phyloP scores from a whole-genome alignment of 2,888 invertebrate species.

The Shargacucullia verbasci region DNA sequence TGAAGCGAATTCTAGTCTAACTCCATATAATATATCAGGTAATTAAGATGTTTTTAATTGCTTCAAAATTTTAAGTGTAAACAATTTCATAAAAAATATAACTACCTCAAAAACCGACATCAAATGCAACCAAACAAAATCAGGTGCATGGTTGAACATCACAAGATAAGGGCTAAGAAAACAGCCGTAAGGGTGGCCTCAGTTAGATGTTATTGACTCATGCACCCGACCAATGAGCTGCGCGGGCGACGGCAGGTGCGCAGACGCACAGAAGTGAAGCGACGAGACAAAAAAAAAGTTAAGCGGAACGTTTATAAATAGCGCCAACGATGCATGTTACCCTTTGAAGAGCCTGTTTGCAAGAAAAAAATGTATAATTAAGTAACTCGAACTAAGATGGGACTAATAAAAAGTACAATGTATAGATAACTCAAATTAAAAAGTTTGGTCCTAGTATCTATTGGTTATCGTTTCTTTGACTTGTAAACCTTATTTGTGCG shows the following conservation, averaged over 20 bases:
- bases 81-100: slow-evolving; percentile 1
- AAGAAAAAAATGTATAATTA: slow-evolving; percentile 58
- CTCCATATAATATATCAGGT: no score
- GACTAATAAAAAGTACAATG: slow-evolving; percentile 33
- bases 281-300: slow-evolving; percentile 64
- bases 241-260: slow-evolving; percentile 75
- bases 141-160: slow-evolving; percentile 40
- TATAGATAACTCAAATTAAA: slow-evolving; percentile 26
- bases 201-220: slow-evolving; percentile 83
- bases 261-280: slow-evolving; percentile 69
- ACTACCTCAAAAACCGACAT: slow-evolving; percentile 1
- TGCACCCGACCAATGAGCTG: slow-evolving; percentile 75
- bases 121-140: slow-evolving; percentile 33
- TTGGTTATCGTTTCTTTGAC: background rate
- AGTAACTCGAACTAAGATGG: slow-evolving; percentile 18
- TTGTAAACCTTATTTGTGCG: no score
- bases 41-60: background rate
- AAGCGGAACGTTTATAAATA: slow-evolving; percentile 83
- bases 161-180: slow-evolving; percentile 76
- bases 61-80: background rate
- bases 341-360: slow-evolving; percentile 71
- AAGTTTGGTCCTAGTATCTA: background rate
- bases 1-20: no score
- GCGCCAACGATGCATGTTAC: slow-evolving; percentile 80
- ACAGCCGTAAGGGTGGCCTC: slow-evolving; percentile 77